Evolutionary conservation across 2,113 vertebrate species (phyloP).

Genomic region (Struthidea cinerea): DNA sequence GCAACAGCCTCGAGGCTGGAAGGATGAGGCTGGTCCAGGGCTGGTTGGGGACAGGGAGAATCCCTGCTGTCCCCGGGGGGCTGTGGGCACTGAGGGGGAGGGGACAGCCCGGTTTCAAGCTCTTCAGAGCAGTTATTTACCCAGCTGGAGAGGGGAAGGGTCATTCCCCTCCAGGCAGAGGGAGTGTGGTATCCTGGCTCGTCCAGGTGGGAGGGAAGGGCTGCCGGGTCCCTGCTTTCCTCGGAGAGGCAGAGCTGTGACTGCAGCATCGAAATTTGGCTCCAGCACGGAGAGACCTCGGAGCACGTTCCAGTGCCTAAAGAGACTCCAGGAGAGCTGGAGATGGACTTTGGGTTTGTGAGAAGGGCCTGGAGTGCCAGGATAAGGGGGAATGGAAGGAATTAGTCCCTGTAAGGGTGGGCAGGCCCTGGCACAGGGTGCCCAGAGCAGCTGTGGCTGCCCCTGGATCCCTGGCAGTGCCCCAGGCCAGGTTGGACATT

Average conservation of each 20-base stretch:
- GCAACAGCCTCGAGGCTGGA: background rate
- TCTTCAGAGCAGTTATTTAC: background rate
- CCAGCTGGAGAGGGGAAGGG: background rate
- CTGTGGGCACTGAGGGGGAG: rapidly evolving
- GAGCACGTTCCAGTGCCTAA: background rate
- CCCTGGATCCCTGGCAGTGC: background rate
- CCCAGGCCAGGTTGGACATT: rapidly evolving
- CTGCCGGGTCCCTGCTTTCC: background rate
- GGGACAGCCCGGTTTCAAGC: background rate
- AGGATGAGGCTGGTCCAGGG: background rate
- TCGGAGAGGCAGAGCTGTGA: background rate
- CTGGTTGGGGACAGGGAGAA: background rate
- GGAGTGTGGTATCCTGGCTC: background rate
- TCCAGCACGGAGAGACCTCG: rapidly evolving
- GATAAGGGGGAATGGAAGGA: background rate
- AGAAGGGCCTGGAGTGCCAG: background rate
- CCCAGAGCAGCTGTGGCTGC: background rate
- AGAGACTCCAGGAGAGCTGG: background rate
- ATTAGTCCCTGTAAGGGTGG: rapidly evolving
- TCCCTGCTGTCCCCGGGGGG: rapidly evolving
- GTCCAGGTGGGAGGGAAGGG: background rate
- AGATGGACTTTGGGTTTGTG: background rate
- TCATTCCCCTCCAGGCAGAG: background rate
- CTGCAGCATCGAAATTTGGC: background rate
- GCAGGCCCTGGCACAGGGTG: background rate